phyloP scores from a whole-genome alignment of 1,140 invertebrate species.

The Zaprionus lachaisei region DNA sequence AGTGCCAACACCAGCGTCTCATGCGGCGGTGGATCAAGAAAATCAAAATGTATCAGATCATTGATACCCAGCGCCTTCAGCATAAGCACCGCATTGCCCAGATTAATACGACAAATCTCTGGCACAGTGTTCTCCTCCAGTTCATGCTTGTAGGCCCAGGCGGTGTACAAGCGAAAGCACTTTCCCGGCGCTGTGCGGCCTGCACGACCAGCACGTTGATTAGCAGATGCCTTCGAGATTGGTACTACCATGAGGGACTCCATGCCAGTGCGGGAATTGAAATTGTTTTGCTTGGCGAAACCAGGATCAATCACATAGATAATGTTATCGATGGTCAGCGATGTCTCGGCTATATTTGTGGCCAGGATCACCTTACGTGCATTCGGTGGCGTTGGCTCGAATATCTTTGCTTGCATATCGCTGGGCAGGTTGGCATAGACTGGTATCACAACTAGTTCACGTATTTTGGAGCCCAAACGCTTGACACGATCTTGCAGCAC shows the following conservation, averaged over 20 bases:
- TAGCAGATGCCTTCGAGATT: constrained; percentile 98
- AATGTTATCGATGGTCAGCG: constrained; percentile 99
- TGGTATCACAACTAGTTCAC: constrained; percentile 89
- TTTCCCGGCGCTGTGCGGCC: constrained; percentile 97
- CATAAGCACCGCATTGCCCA: constrained; percentile 97
- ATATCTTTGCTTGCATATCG: constrained; percentile 99
- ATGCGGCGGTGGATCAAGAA: constrained; percentile 98
- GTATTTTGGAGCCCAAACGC: constrained; percentile 86
- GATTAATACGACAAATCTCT: constrained; percentile 99
- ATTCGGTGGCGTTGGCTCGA: constrained; percentile 96
- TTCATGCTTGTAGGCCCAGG: constrained; percentile 98
- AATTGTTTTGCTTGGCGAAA: constrained; percentile 99
- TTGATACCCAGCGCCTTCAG: constrained; percentile 92
- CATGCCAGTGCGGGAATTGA: constrained; percentile 99
- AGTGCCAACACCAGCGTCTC: constrained; percentile 97
- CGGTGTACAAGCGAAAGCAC: constrained; percentile 98
- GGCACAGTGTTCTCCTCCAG: constrained; percentile 98
- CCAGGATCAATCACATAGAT: constrained; percentile 99
- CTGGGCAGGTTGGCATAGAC: constrained; percentile 99
- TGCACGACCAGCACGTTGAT: constrained; percentile 96
- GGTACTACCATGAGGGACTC: constrained; percentile 98
- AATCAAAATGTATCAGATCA: constrained; percentile 99
- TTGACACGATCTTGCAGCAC: constrained; percentile 95
- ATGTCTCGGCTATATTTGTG: constrained; percentile 99
- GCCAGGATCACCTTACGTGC: constrained; percentile 98